Evolutionary conservation across 35 echinoderm and acorn worm genomes (phyloP), one percentile per base, ranked within the genome.

Genomic region (Stichopus chloronotus): DNA sequence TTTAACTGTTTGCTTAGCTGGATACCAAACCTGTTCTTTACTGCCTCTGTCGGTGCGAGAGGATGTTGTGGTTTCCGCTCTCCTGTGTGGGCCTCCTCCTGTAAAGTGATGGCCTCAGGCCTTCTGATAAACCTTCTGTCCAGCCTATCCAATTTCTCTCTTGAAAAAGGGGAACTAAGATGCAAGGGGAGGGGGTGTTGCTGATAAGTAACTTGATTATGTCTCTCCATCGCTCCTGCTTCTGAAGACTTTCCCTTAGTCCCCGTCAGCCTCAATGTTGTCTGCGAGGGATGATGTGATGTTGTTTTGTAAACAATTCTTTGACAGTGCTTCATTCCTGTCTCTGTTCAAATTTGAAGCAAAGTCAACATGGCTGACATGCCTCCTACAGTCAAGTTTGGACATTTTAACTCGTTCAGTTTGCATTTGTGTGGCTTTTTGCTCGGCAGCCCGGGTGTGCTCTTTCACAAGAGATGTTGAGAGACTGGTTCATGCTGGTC

Each of bases 81-180:
- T 58, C 82, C 82, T 85, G 82, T 85, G 82, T 85, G 82, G 82
- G 82, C 82, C 82, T 85, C 82, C 56, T 58, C 82, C 82, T 58
- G 16, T 85, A 74, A 54, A 58, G 82, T 85, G 55, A 85, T 85
- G 82, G 54, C 82, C 57, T 5, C 20, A 74, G 22, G 82, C 7
- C 20, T 85, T 60, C 52, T 5, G 19, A 20, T 20, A 74, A 7
- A 2, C 17, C 69, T 19, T 74, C 6, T 74, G 69, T 20, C 12
- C 17, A 74, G 19, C 12, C 7, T 20, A n/a, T 74, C 69, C 12
- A 74, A 74, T 74, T 74, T 20, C 69, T 43, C 30, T 43, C 30
- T 43, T 43, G 30, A 43, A 43, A 43, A 43, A 43, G 30, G 30
- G 30, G 30, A 43, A 43, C 30, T 3, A 43, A 43, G 30, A 43